Evolutionary conservation across 2,888 invertebrate genomes (phyloP).

Genomic region (Orchesella flavescens): DNA sequence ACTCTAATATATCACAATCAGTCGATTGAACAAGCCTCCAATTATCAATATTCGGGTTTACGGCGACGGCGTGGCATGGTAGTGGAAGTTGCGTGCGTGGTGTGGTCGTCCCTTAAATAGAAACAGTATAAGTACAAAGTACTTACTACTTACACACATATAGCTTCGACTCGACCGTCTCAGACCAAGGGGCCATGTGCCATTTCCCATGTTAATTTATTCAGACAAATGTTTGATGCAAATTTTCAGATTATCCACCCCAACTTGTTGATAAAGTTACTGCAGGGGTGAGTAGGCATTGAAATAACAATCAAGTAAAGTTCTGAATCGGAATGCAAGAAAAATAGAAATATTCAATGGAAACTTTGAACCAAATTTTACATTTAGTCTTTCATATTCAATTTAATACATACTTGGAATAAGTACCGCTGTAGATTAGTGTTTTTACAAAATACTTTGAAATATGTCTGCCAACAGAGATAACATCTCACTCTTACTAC

Average conservation of each 20-base stretch:
- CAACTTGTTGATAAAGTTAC: constrained; percentile 9
- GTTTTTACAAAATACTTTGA: too few relatives aligned
- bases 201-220: not conserved
- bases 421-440: too few relatives aligned
- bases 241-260: too few relatives aligned
- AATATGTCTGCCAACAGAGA: too few relatives aligned
- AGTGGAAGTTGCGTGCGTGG: too few relatives aligned
- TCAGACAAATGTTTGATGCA: not conserved
- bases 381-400: constrained; percentile 15
- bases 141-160: too few relatives aligned
- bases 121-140: too few relatives aligned
- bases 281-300: constrained; percentile 36
- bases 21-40: too few relatives aligned
- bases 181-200: not conserved
- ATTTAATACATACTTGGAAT: not conserved
- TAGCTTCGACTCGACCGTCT: too few relatives aligned
- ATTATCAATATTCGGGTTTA: constrained; percentile 7
- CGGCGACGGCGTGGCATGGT: constrained; percentile 1
- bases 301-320: constrained; percentile 1
- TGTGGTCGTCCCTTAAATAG: too few relatives aligned
- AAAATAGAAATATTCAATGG: not conserved
- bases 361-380: not conserved
- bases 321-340: constrained; percentile 8
- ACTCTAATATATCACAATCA: too few relatives aligned
- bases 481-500: too few relatives aligned